Evolutionary conservation across 2,888 invertebrate genomes (phyloP), one percentile per base, ranked within the genome.

Genomic region (Epiblema foenella): DNA sequence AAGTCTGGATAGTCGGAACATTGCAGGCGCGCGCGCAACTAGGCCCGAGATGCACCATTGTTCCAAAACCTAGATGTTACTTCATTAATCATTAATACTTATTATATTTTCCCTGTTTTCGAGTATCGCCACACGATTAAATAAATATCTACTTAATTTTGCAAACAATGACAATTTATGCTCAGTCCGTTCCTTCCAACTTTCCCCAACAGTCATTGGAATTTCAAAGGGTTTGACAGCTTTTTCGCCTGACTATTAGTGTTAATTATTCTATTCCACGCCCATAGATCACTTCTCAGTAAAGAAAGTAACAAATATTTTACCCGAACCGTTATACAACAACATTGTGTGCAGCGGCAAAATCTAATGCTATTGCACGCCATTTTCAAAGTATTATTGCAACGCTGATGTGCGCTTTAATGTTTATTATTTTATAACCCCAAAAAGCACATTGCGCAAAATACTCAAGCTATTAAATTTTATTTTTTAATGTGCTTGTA

Each of bases 401-500:
- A 20, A 70, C 24, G 42, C 66, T 60, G n/a, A n/a, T n/a, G 39
- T 17, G 39, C 10, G n/a, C 54, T 59, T 66, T 17, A 39, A 29
- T 20, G 39, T 66, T 56, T 65, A 73, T 73, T 65, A 69, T 73
- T 73, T 69, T 69, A 73, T 73, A 68, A 67, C 65, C 46, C 64
- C 39, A 33, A 72, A 64, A 73, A 60, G 42, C 52, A 17, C 24
- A 33, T 71, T 68, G 68, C 56, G 68, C 73, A 72, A 73, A 70
- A 65, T 56, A 68, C 54, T 24, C 46, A 52, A 68, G 69, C 65
- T 51, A 59, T 64, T 69, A 59, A 63, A 68, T 17, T 51, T 60
- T 68, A 65, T 67, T 71, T 75, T 80, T 78, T 75, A 75, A 72
- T 73, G 67, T 73, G 42, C 56, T 42, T 63, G 33, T 69, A 74